A percentile compares a stretch with the other conserved stretches of the same genome.
phyloP scores from a whole-genome alignment of 1,140 invertebrate species.

The Periplaneta americana region DNA sequence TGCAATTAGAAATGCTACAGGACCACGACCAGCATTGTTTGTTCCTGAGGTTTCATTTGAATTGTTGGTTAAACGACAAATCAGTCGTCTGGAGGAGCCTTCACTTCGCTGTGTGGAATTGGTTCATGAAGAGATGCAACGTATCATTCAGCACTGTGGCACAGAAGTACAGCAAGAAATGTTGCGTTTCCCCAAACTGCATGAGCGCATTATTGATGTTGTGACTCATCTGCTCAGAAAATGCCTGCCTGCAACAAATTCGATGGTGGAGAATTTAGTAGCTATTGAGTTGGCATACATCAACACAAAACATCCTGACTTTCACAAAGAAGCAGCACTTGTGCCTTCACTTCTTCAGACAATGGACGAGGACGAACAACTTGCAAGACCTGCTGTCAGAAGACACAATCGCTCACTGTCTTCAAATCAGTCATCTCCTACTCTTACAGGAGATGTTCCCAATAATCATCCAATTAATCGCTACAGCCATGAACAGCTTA shows the following conservation, averaged over 20 bases:
- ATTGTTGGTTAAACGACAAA: constrained; percentile 94
- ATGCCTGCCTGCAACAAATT: constrained; percentile 88
- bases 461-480: background rate
- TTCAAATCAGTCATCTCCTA: background rate
- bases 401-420: background rate
- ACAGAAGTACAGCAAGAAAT: constrained; percentile 98
- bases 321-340: constrained; percentile 88
- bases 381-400: background rate
- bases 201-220: constrained; percentile 97
- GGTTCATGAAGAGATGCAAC: constrained; percentile 98
- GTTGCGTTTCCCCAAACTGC: constrained; percentile 93
- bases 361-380: constrained; percentile 37
- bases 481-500: background rate
- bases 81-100: constrained; percentile 91
- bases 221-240: constrained; percentile 88
- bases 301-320: constrained; percentile 99
- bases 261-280: constrained; percentile 96
- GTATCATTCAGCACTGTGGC: constrained; percentile 97
- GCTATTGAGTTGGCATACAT: constrained; percentile 98
- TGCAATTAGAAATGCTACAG: constrained; percentile 97
- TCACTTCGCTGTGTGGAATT: constrained; percentile 96
- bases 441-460: background rate
- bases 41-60: constrained; percentile 90
- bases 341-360: constrained; percentile 71
- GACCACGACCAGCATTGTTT: constrained; percentile 92